phyloP scores from a whole-genome alignment of 1,140 invertebrate genomes.

The Ctenoplectra terminalis region DNA sequence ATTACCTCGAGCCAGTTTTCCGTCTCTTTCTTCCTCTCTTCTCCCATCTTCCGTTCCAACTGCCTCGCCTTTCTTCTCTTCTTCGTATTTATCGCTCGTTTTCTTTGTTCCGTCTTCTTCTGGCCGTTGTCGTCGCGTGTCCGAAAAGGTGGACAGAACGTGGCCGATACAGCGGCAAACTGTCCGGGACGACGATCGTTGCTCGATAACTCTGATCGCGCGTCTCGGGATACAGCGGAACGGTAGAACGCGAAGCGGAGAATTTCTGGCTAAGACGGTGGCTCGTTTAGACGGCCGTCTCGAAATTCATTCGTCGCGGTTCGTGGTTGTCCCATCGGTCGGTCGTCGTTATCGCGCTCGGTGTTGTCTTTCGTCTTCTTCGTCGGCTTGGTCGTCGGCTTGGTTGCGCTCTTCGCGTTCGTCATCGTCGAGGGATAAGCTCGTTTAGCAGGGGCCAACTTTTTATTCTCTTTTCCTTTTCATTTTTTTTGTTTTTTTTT shows the following conservation, averaged over 20 bases:
- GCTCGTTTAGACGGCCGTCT: constrained; percentile 23
- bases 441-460: constrained; percentile 61
- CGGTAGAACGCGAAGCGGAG: not conserved
- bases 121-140: not conserved
- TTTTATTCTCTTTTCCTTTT: constrained; percentile 57
- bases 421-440: constrained; percentile 53
- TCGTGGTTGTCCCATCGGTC: constrained; percentile 42
- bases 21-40: constrained; percentile 40
- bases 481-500: constrained; percentile 48
- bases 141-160: not conserved
- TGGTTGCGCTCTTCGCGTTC: constrained; percentile 28
- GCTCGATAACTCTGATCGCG: not conserved
- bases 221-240: not conserved
- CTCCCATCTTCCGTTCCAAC: not conserved
- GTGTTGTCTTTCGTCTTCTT: constrained; percentile 44
- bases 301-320: constrained; percentile 62
- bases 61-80: not conserved
- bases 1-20: constrained; percentile 76
- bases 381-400: constrained; percentile 29
- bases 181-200: not conserved
- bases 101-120: not conserved
- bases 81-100: not conserved
- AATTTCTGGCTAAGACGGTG: constrained; percentile 29
- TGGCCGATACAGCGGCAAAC: too few species aligned
- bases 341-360: constrained; percentile 46